Conservation (phyloP, 2,888 invertebrate genomes). For the Falcaria lacertinaria region DNA sequence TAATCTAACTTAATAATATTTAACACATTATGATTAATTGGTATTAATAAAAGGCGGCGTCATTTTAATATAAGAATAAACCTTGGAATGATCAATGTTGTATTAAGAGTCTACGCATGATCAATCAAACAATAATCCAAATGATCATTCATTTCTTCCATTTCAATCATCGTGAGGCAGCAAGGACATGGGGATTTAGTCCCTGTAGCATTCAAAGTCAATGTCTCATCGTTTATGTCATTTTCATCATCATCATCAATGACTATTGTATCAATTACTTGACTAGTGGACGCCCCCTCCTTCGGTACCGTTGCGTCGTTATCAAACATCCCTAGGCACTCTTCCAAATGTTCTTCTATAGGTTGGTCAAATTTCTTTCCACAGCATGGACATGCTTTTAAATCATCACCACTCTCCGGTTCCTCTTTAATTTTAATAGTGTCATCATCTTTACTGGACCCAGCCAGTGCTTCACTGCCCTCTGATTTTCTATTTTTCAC, state of each 20-base stretch:
- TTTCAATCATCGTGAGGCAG: conserved; percentile 76
- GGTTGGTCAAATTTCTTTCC: conserved; percentile 40
- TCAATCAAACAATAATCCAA: conserved; percentile 73
- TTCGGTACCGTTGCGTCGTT: conserved; percentile 63
- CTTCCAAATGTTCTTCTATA: conserved; percentile 70
- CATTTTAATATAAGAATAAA: too few relatives aligned
- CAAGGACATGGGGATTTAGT: conserved; percentile 80
- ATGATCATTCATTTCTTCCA: conserved; percentile 79
- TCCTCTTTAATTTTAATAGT: conserved; percentile 16
- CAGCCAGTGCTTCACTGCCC: neutral
- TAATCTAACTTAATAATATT: too few relatives aligned
- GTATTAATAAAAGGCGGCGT: too few relatives aligned
- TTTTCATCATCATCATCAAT: conserved; percentile 50
- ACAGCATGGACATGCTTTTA: conserved; percentile 64
- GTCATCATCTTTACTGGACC: neutral
- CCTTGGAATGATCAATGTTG: too few relatives aligned
- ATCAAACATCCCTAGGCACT: conserved; percentile 67
- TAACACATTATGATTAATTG: too few relatives aligned
- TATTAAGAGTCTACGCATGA: too few relatives aligned
- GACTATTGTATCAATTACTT: conserved; percentile 35
- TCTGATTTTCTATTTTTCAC: neutral
- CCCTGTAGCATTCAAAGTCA: conserved; percentile 62
- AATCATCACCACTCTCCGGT: conserved; percentile 12
- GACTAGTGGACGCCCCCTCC: conserved; percentile 41
- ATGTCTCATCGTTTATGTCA: conserved; percentile 53